A percentile compares a stretch with the other conserved stretches of the same genome.
phyloP scores from a whole-genome alignment of 2,797 vertebrate genomes.

The Cyprinella venusta region DNA sequence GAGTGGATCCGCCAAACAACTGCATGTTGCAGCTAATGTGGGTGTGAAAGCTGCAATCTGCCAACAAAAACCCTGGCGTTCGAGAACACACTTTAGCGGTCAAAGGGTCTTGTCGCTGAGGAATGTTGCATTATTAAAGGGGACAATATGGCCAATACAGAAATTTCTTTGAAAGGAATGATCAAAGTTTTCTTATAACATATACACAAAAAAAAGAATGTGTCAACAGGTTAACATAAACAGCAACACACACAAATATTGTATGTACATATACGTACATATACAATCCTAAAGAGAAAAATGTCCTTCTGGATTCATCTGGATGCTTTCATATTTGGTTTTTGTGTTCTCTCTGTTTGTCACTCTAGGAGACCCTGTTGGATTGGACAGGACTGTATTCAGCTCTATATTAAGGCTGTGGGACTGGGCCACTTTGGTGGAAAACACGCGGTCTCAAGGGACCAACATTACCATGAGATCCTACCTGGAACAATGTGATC shows the following conservation, averaged over 20 bases:
- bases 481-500: constrained; percentile 73
- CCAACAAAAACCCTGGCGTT: constrained; percentile 76
- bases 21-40: constrained; percentile 76
- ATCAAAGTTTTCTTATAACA: constrained; percentile 65
- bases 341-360: constrained; percentile 11
- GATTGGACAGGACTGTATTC: constrained; percentile 56
- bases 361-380: constrained; percentile 33
- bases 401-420: constrained; percentile 64
- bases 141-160: constrained; percentile 66
- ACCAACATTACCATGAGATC: constrained; percentile 50
- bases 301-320: background rate
- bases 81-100: constrained; percentile 63
- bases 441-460: constrained; percentile 62
- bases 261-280: background rate
- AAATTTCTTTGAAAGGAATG: constrained; percentile 70
- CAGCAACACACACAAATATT: background rate
- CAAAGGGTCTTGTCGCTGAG: constrained; percentile 64
- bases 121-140: constrained; percentile 75
- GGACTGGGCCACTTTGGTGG: constrained; percentile 52
- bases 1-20: constrained; percentile 73
- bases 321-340: constrained; percentile 17
- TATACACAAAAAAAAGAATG: background rate
- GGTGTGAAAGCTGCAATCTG: constrained; percentile 80
- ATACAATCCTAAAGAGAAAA: background rate
- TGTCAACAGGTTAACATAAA: constrained; percentile 34